phyloP scores from a whole-genome alignment of 2,113 vertebrate genomes.

The Syngnathus floridae region DNA sequence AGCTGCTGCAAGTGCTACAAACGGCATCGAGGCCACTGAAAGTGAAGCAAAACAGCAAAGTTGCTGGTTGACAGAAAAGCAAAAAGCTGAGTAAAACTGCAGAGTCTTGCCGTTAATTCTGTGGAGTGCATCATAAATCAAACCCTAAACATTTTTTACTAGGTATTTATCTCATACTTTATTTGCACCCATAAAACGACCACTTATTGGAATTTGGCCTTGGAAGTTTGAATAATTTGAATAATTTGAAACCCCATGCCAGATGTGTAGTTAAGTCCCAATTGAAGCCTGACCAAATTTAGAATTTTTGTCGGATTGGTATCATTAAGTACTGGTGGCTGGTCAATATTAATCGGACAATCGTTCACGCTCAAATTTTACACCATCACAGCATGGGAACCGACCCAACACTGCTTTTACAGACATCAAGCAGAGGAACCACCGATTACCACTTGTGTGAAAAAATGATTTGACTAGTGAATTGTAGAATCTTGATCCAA shows the following conservation, averaged over 20 bases:
- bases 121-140: neutral
- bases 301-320: no score
- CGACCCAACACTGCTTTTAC: neutral
- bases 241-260: neutral
- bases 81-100: neutral
- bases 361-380: neutral
- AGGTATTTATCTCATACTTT: neutral
- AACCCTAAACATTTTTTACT: no score
- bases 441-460: neutral
- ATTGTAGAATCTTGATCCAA: neutral
- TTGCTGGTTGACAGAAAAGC: neutral
- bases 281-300: neutral
- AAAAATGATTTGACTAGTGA: neutral
- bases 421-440: neutral
- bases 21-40: neutral
- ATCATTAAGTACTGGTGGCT: neutral
- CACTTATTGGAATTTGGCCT: neutral
- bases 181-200: neutral
- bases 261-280: neutral
- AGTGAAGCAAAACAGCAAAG: neutral
- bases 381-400: neutral
- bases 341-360: neutral
- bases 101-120: neutral
- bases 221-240: neutral
- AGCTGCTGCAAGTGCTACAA: neutral